Conservation (phyloP, 2,888 invertebrate genomes). For the Serrognathus titanus region DNA sequence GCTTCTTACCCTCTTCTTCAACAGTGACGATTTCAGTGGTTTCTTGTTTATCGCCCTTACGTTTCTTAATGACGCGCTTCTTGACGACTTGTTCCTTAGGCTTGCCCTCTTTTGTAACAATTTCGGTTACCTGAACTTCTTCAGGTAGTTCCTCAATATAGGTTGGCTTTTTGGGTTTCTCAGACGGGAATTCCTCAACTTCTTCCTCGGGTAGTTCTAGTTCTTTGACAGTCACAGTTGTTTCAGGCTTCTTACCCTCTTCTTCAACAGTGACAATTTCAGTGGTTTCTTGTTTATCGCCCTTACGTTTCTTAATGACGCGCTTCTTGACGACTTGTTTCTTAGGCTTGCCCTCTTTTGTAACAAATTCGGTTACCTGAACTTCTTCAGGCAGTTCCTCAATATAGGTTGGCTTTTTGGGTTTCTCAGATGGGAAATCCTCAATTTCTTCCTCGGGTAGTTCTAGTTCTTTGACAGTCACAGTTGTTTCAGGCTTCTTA, state of each 20-base stretch:
- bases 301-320: slow-evolving; percentile 43
- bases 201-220: neutral
- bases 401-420: slow-evolving; percentile 18
- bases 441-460: slow-evolving; percentile 30
- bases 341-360: slow-evolving; percentile 44
- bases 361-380: slow-evolving; percentile 34
- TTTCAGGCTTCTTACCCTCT: slow-evolving; percentile 47
- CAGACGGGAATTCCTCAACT: neutral
- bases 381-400: slow-evolving; percentile 38
- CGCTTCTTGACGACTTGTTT: slow-evolving; percentile 40
- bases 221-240: slow-evolving; percentile 46
- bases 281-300: slow-evolving; percentile 47
- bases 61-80: slow-evolving; percentile 28
- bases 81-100: slow-evolving; percentile 43
- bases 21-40: slow-evolving; percentile 33
- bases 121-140: slow-evolving; percentile 45
- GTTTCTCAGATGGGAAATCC: slow-evolving; percentile 14
- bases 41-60: slow-evolving; percentile 28
- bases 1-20: slow-evolving; percentile 40
- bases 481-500: slow-evolving; percentile 33
- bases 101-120: slow-evolving; percentile 43
- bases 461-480: slow-evolving; percentile 31
- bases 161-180: too few relatives aligned
- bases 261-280: slow-evolving; percentile 46
- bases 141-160: slow-evolving; percentile 36